A percentile compares a stretch with the other conserved stretches of the same genome.
Evolutionary conservation across 2,113 vertebrate genomes (phyloP).

Genomic region (Centropus bengalensis): DNA sequence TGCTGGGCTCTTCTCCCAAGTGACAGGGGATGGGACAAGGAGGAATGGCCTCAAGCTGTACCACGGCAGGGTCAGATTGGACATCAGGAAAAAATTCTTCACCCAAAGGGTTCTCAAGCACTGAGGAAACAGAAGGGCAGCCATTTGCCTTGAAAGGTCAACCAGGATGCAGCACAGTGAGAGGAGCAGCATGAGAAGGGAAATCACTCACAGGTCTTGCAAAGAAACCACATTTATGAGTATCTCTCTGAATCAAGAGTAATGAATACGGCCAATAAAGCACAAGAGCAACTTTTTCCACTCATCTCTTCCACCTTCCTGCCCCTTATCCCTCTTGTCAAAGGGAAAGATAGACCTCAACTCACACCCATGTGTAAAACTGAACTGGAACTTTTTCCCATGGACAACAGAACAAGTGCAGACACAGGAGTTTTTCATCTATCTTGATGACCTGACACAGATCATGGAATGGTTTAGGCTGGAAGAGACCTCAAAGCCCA

Average conservation of each 20-base stretch:
- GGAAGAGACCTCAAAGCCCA: neutral
- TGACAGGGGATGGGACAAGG: too few relatives aligned
- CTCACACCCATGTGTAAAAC: neutral
- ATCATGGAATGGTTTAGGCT: neutral
- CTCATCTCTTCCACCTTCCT: neutral
- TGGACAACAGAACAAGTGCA: neutral
- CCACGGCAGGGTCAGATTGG: too few relatives aligned
- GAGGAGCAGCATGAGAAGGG: neutral
- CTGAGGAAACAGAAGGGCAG: neutral
- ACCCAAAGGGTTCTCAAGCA: neutral
- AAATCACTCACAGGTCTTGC: neutral
- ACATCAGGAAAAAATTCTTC: too few relatives aligned
- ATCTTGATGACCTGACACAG: neutral
- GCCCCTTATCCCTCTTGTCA: neutral
- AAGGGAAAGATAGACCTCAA: neutral
- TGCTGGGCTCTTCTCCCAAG: too few relatives aligned
- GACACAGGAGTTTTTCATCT: neutral
- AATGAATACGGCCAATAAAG: neutral
- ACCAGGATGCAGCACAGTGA: neutral
- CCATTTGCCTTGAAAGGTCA: constrained; percentile 15
- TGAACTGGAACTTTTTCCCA: neutral
- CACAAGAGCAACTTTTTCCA: neutral
- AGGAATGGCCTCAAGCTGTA: too few relatives aligned
- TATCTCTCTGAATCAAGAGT: constrained; percentile 16
- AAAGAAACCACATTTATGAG: neutral